These are phyloP conservation scores for Heterotilapia buettikoferi DNA, from an alignment of 2,113 vertebrate genomes.

Conservation along the genomic window DNA sequence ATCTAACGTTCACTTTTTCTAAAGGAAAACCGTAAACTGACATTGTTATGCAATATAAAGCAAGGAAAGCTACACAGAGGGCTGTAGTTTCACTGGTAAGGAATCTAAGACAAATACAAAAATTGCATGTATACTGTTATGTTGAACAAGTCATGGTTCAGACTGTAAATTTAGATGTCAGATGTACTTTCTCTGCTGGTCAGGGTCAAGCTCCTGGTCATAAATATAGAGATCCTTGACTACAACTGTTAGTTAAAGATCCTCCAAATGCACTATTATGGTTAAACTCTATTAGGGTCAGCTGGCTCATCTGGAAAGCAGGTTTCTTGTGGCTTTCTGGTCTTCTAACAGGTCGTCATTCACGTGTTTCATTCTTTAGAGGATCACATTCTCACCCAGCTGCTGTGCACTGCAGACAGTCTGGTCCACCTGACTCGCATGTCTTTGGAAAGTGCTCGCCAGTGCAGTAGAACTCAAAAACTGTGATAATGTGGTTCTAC, in stretches of 20 bases:
- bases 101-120: background rate
- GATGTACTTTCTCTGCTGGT: background rate
- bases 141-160: background rate
- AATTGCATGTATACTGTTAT: background rate
- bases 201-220: background rate
- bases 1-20: conserved; percentile 19
- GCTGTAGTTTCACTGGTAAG: background rate
- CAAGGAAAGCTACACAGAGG: background rate
- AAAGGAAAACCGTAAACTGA: background rate
- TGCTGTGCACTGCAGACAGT: background rate
- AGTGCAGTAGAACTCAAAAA: background rate
- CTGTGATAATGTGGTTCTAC: background rate
- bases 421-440: background rate
- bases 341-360: background rate
- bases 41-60: background rate
- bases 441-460: background rate
- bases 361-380: background rate
- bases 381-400: background rate
- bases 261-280: background rate
- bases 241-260: background rate
- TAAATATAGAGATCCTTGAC: background rate
- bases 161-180: background rate
- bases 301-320: background rate
- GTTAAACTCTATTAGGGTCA: background rate
- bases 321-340: background rate